A percentile compares a stretch with the other conserved stretches of the same genome.
Evolutionary conservation across 2,113 vertebrate species (phyloP).

Genomic region (Gymnarchus niloticus): DNA sequence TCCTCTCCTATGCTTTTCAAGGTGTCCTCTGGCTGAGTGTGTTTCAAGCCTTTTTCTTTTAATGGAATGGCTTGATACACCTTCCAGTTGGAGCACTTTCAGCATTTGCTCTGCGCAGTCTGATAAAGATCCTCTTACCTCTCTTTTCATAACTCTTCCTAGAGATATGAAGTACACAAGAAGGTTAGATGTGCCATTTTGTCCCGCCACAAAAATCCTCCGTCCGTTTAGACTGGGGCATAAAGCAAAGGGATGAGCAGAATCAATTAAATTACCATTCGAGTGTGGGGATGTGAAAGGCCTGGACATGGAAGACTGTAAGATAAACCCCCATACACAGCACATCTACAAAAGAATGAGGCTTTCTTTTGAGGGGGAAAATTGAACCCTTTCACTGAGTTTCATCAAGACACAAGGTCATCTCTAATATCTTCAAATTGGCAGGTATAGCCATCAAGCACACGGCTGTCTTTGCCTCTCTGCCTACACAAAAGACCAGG

Average conservation of each 20-base stretch:
- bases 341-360: constrained; percentile 75
- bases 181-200: constrained; percentile 97
- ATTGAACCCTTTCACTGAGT: constrained; percentile 84
- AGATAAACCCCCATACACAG: constrained; percentile 28
- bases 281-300: constrained; percentile 63
- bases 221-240: constrained; percentile 47
- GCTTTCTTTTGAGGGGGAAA: constrained; percentile 81
- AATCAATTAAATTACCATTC: constrained; percentile 99
- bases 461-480: constrained; percentile 55
- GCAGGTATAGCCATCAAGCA: constrained; percentile 68
- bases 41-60: constrained; percentile 76
- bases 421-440: constrained; percentile 74
- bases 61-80: constrained; percentile 99
- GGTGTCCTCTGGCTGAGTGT: constrained; percentile 94
- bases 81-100: constrained; percentile 99
- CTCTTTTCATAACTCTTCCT: constrained; percentile 98
- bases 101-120: constrained; percentile 94
- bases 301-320: constrained; percentile 42
- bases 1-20: constrained; percentile 98
- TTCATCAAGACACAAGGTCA: constrained; percentile 86
- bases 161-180: constrained; percentile 98
- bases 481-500: constrained; percentile 28
- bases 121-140: constrained; percentile 99
- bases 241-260: constrained; percentile 59
- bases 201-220: constrained; percentile 63